Evolutionary conservation across 2,113 vertebrate genomes (phyloP), one percentile per base, ranked within the genome.

Genomic region (Gallinago media): DNA sequence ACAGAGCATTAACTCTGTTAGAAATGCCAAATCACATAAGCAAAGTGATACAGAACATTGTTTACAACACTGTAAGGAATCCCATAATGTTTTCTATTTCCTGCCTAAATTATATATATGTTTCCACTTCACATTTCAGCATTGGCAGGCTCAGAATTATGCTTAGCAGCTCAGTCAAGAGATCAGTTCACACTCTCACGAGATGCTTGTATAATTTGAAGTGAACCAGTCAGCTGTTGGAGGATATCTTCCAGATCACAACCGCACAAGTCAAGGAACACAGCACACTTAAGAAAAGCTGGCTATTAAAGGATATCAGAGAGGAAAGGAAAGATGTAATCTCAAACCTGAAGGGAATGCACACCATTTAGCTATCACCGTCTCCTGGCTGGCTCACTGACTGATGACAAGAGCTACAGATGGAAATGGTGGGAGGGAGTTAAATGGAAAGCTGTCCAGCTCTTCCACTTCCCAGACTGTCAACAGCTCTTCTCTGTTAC

Each of bases 391-490:
- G 6, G 36, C 44, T 96, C 72, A 80, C 76, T 94, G 73, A 66
- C 83, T 96, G 91, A 87, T 94, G 94, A 96, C 88, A 94, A 79
- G 80, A 92, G 46, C 86, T 79, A 76, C 96, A 96, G 96, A 97
- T 97, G 96, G 96, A 89, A 95, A 94, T 79, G 92, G 95, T 96
- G 95, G 96, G 96, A 96, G 96, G 94, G 58, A 96, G 70, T 96
- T 96, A 94, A 96, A 89, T 2, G 67, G 91, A 96, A 94, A 94
- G 73, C 83, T 94, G 80, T 94, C 95, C 95, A 87, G 94, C 86
- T 89, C 77, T 87, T 83, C 40, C 27, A 72, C 49, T 96, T 96
- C 74, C 66, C 83, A 97, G 86, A 89, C 80, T 96, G 88, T 87
- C 95, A 95, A 85, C 92, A 85, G 92, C 61, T 94, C 61, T 92